Evolutionary conservation across 2,113 vertebrate genomes (phyloP), one percentile per base, ranked within the genome.

Genomic region (Scatophagus argus): DNA sequence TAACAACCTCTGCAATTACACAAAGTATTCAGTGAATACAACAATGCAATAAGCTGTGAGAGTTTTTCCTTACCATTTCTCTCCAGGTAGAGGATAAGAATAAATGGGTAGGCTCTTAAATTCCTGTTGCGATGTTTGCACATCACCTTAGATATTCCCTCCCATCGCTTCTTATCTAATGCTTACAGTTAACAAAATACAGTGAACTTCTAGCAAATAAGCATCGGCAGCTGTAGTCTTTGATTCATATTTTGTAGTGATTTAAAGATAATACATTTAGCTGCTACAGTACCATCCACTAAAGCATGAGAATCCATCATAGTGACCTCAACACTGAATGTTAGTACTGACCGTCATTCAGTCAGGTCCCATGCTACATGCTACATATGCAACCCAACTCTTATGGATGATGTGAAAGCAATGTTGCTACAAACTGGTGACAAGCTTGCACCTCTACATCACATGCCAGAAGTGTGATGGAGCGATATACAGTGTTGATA

Each of bases 151-250:
- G 88, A 88, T 14, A 78, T 70, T 25, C 75, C 74, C 43, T 83
- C 56, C 88, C 91, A 90, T 5, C 2, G 77, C 70, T 83, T 94
- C 84, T 87, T 93, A 78, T 94, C 95, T 95, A 79, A 25, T n/a
- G 21, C 21, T 9, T 31, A 39, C 12, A 44, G 81, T 85, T 82
- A 80, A 82, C 8, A 39, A 36, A 81, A 77, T 6, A 78, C 44
- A 51, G 2, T 1, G 6, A 25, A 29, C 8, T 3, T 25, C 8
- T 14, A 9, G 17, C 8, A 3, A 25, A 27, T 8, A 14, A 29
- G 36, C 3, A 46, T 46, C 29, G 9, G 8, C 13, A 39, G 23
- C 17, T 29, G 19, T 44, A 31, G 7, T 43, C 36, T 14, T 16
- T 55, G 39, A 23, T 41, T 19, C 9, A 5, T 60, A 31, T 32